These are phyloP conservation scores for Nezara viridula DNA, from an alignment of 2,888 invertebrate species.

Conservation along the genomic window DNA sequence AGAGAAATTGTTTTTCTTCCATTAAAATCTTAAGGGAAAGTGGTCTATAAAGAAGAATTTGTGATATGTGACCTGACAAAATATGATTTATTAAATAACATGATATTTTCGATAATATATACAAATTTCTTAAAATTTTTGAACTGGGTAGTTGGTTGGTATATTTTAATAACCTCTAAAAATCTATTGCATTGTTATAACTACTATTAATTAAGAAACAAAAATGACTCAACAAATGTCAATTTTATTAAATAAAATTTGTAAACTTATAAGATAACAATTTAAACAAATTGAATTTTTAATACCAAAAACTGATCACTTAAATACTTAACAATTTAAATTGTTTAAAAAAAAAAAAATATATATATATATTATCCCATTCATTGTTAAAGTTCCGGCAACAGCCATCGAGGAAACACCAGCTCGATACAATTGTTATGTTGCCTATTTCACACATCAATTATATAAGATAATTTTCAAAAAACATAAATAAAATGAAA, in stretches of 20 bases:
- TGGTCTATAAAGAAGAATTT: not conserved
- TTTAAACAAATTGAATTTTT: not conserved
- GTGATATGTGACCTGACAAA: not conserved
- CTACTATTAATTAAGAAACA: not conserved
- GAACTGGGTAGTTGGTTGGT: not conserved
- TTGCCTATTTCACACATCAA: not conserved
- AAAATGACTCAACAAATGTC: not conserved
- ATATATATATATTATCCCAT: not conserved
- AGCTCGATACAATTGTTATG: not conserved
- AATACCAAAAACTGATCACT: not conserved
- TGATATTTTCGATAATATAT: not conserved
- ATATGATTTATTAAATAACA: too few species aligned
- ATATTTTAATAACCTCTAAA: not conserved
- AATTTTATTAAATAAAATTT: conserved; percentile 27
- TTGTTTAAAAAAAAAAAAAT: not conserved
- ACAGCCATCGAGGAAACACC: too few species aligned
- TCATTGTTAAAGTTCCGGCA: too few species aligned
- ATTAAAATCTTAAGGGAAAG: not conserved
- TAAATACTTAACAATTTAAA: not conserved
- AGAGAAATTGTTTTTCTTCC: not conserved
- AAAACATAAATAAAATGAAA: not conserved
- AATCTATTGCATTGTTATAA: not conserved
- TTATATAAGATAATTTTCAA: not conserved
- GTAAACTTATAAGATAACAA: not conserved
- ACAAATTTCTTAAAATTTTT: not conserved